Base-by-base conservation (phyloP, 2,113 vertebrate species). In the Odontophorus gujanensis region DNA sequence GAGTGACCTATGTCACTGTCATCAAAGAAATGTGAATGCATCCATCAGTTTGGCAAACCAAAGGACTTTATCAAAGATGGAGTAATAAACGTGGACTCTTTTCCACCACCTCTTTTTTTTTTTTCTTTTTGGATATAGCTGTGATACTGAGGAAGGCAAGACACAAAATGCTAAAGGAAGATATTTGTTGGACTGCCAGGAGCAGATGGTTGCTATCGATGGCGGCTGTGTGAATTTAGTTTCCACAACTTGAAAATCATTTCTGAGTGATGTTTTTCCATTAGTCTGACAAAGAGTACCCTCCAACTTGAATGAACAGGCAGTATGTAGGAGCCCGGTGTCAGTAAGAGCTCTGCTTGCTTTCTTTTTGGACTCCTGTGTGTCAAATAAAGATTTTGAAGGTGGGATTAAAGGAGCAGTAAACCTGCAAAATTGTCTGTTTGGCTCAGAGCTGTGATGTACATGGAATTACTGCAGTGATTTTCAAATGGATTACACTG, bases 331-430 rank as follows among this genome's bases (percentile, higher is more conserved):
- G 26, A 81, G 63, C 61, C 26, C 48, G 22, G 1, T 45, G 38
- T 48, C 65, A 84, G 65, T 74, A 61, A 63, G 57, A 86, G 47
- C 75, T 74, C 48, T 57, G 65, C 61, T 87, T 92, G 77, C 43
- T 32, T 3, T 55, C 79, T 30, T 11, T 19, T 32, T 32, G 30
- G 17, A 32, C 30, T 57, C 30, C 55, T 57, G 17, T 19, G 17
- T 32, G 30, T 57, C 55, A 57, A 57, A 57, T 57, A 30, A 57
- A 59, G 24, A 45, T 73, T 81, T 78, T 38, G 45, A 90, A 81
- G 5, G 15, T 24, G 22, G 53, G 65, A 3, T 4, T 19, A 55
- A 94, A 81, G 32, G 9, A 77, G 74, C 51, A 50, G 65, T 36
- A 48, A 65, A 78, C 55, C 24, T 42, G 12, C 40, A n/a, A 16